Percentiles rank a stretch among this genome's conserved stretches.
Conservation (phyloP, 1,140 invertebrate species). For the Cephus cinctus region DNA sequence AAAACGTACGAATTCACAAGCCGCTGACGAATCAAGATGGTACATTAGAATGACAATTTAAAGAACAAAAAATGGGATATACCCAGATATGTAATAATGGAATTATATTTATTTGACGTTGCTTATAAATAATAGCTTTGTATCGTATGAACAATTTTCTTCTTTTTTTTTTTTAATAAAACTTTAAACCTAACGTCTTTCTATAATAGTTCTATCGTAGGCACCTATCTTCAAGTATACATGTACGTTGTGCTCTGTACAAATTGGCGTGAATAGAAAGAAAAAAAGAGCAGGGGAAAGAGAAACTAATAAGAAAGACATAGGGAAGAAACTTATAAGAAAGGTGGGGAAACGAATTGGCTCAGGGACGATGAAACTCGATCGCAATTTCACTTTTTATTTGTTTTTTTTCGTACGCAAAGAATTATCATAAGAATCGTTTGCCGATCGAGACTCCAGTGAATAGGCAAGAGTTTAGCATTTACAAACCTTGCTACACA, state of each 20-base stretch:
- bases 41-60: conserved; percentile 1
- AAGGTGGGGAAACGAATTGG: too few species aligned
- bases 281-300: conserved; percentile 14
- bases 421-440: background rate
- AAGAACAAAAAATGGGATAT: conserved; percentile 2
- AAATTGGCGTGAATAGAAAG: conserved; percentile 32
- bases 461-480: conserved; percentile 34
- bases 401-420: too few species aligned
- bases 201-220: conserved; percentile 15
- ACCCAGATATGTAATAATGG: conserved; percentile 25
- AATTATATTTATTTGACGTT: conserved; percentile 42
- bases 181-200: conserved; percentile 12
- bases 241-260: conserved; percentile 34
- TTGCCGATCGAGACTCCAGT: background rate
- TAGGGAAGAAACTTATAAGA: too few species aligned
- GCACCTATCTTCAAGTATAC: conserved; percentile 23
- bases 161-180: conserved; percentile 25
- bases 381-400: too few species aligned
- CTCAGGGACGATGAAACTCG: too few species aligned
- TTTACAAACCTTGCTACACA: conserved; percentile 33
- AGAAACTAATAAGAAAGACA: conserved; percentile 8
- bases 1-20: too few species aligned
- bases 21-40: background rate
- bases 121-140: conserved; percentile 39
- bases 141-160: conserved; percentile 36